These are phyloP conservation scores for Antigone vipio DNA, from an alignment of 2,113 vertebrate genomes.

Conservation along the genomic window DNA sequence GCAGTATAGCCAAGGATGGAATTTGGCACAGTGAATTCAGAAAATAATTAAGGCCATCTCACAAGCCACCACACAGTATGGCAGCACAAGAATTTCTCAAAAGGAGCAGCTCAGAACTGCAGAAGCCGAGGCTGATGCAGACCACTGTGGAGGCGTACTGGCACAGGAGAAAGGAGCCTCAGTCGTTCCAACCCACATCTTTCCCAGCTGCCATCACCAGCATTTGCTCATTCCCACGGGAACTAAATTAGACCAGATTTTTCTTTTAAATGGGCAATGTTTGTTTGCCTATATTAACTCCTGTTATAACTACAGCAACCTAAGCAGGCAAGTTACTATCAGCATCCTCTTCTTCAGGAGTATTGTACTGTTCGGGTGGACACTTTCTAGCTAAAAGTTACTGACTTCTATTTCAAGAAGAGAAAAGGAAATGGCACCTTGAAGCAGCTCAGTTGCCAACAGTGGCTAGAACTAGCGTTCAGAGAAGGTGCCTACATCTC, in stretches of 20 bases:
- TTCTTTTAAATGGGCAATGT: neutral
- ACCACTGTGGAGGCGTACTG: neutral
- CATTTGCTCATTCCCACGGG: neutral
- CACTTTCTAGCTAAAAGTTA: neutral
- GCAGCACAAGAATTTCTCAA: neutral
- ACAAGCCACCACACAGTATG: neutral
- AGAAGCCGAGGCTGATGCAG: neutral
- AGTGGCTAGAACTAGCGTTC: neutral
- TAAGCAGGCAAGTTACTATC: neutral
- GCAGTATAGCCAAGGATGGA: neutral
- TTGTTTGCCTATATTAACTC: neutral
- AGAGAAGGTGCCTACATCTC: neutral
- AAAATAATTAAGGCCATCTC: neutral
- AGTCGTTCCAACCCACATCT: neutral
- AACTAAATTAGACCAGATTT: neutral
- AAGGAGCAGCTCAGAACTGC: slow-evolving; percentile 27
- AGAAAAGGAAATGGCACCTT: neutral
- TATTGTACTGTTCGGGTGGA: accelerated
- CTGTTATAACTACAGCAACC: neutral
- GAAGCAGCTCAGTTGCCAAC: neutral
- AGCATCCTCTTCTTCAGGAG: neutral
- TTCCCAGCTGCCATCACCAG: neutral
- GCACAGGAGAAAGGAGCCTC: neutral
- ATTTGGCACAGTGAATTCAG: neutral
- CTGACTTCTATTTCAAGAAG: neutral